A percentile compares a stretch with the other conserved stretches of the same genome.
Evolutionary conservation across 35 echinoderm and acorn worm genomes (phyloP).

Genomic region (Apostichopus californicus): DNA sequence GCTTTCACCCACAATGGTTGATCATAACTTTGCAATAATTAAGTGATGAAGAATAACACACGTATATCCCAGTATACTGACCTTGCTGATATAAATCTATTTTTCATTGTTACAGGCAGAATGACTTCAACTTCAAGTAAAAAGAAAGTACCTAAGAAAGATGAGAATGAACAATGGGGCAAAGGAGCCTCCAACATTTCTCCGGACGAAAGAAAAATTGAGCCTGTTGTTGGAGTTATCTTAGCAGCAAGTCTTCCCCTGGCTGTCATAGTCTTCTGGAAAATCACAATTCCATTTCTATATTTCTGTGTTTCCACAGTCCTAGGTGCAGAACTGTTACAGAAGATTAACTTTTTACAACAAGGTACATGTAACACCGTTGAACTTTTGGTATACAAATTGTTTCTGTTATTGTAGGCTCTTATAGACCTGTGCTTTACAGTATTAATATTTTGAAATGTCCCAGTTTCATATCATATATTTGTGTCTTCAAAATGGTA

Average conservation of each 20-base stretch:
- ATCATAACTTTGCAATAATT: no score
- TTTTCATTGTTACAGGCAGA: background rate
- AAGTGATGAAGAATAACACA: no score
- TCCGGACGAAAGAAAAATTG: slow-evolving; percentile 46
- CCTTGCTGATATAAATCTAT: no score
- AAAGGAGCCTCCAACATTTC: slow-evolving; percentile 58
- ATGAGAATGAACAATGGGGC: background rate
- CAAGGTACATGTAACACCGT: slow-evolving; percentile 65
- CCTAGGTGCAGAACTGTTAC: slow-evolving; percentile 66
- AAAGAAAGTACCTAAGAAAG: background rate
- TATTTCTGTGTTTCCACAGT: slow-evolving; percentile 52
- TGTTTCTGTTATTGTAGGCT: no score
- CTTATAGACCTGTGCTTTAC: no score
- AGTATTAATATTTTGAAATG: no score
- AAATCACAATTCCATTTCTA: slow-evolving; percentile 80
- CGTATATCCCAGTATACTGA: no score
- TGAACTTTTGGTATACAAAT: background rate
- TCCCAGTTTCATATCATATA: no score
- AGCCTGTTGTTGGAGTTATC: slow-evolving; percentile 71
- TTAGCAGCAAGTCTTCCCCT: slow-evolving; percentile 78
- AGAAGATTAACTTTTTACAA: slow-evolving; percentile 70
- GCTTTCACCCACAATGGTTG: no score
- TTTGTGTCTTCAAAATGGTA: no score
- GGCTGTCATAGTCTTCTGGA: slow-evolving; percentile 79
- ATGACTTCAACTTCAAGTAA: background rate